Evolutionary conservation across 2,797 vertebrate genomes (phyloP).

Genomic region (Etheostoma perlongum): DNA sequence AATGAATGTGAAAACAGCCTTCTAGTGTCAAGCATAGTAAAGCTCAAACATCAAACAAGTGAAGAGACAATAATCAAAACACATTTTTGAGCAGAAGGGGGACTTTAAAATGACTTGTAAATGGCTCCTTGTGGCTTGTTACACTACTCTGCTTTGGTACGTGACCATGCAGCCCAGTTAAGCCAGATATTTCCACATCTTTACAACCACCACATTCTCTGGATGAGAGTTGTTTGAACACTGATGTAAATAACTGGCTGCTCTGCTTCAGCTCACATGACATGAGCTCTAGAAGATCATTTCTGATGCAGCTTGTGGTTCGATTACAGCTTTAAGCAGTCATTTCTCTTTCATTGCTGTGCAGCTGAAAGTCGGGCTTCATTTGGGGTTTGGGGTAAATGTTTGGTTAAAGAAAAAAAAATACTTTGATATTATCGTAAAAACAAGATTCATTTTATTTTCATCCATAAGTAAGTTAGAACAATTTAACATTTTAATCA

Average conservation of each 20-base stretch:
- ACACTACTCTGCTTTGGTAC: background rate
- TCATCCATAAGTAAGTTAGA: background rate
- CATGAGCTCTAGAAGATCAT: slow-evolving; percentile 50
- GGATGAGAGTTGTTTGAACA: slow-evolving; percentile 3
- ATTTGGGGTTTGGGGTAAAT: slow-evolving; percentile 24
- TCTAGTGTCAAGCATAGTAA: background rate
- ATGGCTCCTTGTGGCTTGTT: background rate
- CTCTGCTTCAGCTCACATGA: slow-evolving; percentile 10
- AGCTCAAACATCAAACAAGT: background rate
- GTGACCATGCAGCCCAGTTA: slow-evolving; percentile 31
- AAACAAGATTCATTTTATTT: background rate
- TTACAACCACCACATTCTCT: background rate
- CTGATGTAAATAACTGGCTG: slow-evolving; percentile 10
- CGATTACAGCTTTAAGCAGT: slow-evolving; percentile 45
- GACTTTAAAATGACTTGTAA: slow-evolving; percentile 1
- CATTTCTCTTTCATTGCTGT: slow-evolving; percentile 32
- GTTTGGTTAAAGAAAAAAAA: background rate
- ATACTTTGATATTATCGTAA: background rate
- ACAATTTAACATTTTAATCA: background rate
- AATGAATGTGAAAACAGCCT: background rate
- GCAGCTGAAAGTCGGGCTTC: slow-evolving; percentile 17
- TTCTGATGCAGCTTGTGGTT: slow-evolving; percentile 48
- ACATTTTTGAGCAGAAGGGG: background rate
- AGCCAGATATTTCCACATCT: slow-evolving; percentile 16
- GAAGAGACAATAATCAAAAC: background rate